Conservation (phyloP, 2,888 invertebrate genomes). For the Lasioglossum figueresi region DNA sequence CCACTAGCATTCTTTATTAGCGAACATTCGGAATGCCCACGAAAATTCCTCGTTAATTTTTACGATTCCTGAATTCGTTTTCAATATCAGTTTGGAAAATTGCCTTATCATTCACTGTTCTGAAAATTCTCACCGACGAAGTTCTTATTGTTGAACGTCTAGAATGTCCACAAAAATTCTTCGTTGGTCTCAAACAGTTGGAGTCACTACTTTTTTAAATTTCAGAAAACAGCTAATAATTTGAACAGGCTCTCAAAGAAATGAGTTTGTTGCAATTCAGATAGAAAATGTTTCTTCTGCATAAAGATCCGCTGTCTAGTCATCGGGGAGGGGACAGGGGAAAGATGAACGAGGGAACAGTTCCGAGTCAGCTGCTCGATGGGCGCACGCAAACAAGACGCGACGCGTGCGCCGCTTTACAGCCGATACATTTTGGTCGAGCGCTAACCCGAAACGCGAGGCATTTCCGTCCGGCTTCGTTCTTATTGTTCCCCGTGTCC, state of each 20-base stretch:
- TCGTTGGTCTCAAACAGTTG: too few relatives aligned
- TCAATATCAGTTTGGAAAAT: not conserved
- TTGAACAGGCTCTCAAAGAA: not conserved
- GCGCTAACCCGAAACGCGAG: slow-evolving; percentile 22
- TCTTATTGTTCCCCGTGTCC: slow-evolving; percentile 47
- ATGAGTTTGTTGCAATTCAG: too few relatives aligned
- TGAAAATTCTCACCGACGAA: too few relatives aligned
- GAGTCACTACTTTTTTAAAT: too few relatives aligned
- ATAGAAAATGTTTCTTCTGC: too few relatives aligned
- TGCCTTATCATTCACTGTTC: too few relatives aligned
- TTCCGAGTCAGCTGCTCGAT: not conserved
- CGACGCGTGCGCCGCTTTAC: slow-evolving; percentile 14
- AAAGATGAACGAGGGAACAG: slow-evolving; percentile 2
- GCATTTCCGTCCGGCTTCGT: slow-evolving; percentile 21
- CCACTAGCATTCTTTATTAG: not conserved
- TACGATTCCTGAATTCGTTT: not conserved
- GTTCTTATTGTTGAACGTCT: not conserved
- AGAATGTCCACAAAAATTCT: not conserved
- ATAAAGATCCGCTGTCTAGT: too few relatives aligned
- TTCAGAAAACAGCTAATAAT: not conserved
- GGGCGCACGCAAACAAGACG: slow-evolving; percentile 1
- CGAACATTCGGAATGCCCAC: not conserved
- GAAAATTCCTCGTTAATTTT: not conserved
- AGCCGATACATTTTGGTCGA: slow-evolving; percentile 40
- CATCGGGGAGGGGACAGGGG: not conserved